Evolutionary conservation across 2,888 invertebrate genomes (phyloP).

Genomic region (Xestia sexstrigata): DNA sequence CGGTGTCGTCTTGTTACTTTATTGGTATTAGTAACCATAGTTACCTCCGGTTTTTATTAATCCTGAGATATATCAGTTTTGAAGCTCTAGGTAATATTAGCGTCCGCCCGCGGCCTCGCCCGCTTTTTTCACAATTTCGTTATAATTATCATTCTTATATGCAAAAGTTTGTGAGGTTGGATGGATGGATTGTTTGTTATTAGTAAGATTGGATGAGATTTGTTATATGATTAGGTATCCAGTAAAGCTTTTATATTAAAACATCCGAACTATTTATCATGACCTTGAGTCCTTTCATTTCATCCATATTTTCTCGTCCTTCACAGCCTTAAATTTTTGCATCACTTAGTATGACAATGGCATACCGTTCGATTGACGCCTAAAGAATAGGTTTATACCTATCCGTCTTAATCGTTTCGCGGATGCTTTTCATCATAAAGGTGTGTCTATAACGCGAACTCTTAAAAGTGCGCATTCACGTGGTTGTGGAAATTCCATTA

Average conservation of each 20-base stretch:
- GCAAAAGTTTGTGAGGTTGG: too few relatives aligned
- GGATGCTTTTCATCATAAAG: not conserved
- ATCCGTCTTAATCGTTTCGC: constrained; percentile 2
- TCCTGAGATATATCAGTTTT: not conserved
- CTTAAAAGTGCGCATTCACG: not conserved
- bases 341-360: constrained; percentile 51
- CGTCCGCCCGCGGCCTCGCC: too few relatives aligned
- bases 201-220: too few relatives aligned
- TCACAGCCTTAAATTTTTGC: constrained; percentile 34
- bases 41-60: not conserved
- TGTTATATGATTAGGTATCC: not conserved
- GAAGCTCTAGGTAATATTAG: not conserved
- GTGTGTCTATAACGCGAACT: not conserved
- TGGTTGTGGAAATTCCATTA: not conserved
- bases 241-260: constrained; percentile 28
- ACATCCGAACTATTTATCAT: constrained; percentile 28
- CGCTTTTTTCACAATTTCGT: too few relatives aligned
- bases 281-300: constrained; percentile 26
- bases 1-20: not conserved
- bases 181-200: too few relatives aligned
- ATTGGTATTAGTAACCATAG: not conserved
- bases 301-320: constrained; percentile 25
- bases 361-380: constrained; percentile 32
- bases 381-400: not conserved
- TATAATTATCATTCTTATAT: too few relatives aligned